Percentiles rank a stretch among this genome's conserved stretches.
Evolutionary conservation across 1,140 invertebrate species (phyloP).

Genomic region (Glossosoma conforme): DNA sequence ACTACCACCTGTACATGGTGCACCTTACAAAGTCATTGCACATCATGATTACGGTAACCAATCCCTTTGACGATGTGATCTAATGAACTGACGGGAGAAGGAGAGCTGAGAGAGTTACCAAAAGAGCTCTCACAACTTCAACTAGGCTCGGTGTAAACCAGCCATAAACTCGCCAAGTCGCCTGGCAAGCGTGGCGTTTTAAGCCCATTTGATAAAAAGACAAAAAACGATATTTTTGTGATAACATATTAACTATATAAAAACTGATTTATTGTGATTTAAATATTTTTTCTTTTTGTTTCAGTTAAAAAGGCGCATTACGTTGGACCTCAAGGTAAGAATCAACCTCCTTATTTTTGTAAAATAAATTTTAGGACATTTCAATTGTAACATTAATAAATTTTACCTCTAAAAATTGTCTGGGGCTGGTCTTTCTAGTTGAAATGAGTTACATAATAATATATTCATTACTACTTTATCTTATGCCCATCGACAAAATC

Average conservation of each 20-base stretch:
- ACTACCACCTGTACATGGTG: too few relatives aligned
- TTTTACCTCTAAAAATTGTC: neutral
- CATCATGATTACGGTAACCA: too few relatives aligned
- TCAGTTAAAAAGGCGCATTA: slow-evolving; percentile 59
- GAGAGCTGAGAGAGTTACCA: too few relatives aligned
- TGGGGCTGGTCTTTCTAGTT: too few relatives aligned
- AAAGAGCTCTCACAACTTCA: neutral
- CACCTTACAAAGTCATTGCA: too few relatives aligned
- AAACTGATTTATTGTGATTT: neutral
- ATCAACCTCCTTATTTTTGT: neutral
- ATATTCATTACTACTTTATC: too few relatives aligned
- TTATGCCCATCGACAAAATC: too few relatives aligned
- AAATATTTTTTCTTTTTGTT: slow-evolving; percentile 40
- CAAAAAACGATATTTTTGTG: neutral
- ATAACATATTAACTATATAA: neutral
- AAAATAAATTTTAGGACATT: neutral
- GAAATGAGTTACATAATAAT: too few relatives aligned
- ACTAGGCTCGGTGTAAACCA: neutral
- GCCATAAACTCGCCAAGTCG: neutral
- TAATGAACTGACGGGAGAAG: too few relatives aligned
- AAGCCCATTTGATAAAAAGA: neutral
- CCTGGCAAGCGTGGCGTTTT: neutral
- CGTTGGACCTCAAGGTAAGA: slow-evolving; percentile 56
- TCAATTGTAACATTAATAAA: neutral
- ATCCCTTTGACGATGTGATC: too few relatives aligned